Conservation (phyloP, 2,113 vertebrate species). For the Tamias sibiricus region DNA sequence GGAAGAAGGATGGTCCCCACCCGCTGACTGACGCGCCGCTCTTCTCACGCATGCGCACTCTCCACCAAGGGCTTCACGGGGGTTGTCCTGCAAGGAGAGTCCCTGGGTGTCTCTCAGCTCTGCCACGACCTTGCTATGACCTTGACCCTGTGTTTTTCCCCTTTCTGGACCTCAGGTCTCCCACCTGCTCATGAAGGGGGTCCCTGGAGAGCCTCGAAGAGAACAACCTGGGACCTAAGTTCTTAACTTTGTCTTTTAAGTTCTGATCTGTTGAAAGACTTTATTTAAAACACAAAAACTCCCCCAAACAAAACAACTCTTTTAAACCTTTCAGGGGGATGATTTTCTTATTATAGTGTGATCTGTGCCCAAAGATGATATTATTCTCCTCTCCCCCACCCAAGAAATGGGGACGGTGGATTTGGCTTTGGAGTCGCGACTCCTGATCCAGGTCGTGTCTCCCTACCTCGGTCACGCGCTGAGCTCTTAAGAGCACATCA, state of each 20-base stretch:
- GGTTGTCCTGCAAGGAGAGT: background rate
- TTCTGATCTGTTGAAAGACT: background rate
- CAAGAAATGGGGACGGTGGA: background rate
- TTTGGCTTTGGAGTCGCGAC: background rate
- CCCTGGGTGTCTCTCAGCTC: background rate
- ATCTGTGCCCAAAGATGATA: background rate
- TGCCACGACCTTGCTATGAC: background rate
- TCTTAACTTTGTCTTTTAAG: constrained; percentile 13
- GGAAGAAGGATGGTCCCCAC: background rate
- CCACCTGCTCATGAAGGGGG: background rate
- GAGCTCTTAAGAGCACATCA: background rate
- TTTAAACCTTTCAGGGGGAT: background rate
- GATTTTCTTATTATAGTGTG: background rate
- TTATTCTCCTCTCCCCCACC: background rate
- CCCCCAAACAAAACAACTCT: background rate
- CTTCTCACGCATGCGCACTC: rapidly evolving
- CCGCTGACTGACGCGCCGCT: too few species aligned
- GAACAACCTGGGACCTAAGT: background rate
- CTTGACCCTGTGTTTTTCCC: background rate
- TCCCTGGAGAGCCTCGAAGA: background rate
- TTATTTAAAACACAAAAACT: background rate
- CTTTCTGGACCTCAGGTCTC: background rate
- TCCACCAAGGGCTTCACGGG: too few species aligned
- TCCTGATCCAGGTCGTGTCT: background rate
- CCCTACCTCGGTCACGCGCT: rapidly evolving